Evolutionary conservation across 2,888 invertebrate genomes (phyloP).

Genomic region (Cinara cedri): DNA sequence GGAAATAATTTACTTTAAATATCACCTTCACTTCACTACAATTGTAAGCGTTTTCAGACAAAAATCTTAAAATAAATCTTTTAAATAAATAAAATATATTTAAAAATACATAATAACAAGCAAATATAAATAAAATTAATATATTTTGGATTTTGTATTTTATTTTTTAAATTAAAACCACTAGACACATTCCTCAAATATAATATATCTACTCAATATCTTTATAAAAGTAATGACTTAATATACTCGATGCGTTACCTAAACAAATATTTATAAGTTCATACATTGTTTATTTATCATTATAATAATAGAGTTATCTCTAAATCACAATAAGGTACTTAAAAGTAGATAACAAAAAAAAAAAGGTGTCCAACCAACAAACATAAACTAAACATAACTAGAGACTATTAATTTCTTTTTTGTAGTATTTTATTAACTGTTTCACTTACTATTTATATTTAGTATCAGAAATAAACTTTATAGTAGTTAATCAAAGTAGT

Average conservation of each 20-base stretch:
- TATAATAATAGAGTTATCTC: conserved; percentile 45
- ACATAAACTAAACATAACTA: background rate
- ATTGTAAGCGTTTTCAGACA: no score
- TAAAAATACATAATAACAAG: background rate
- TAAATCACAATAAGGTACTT: conserved; percentile 55
- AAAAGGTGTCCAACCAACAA: background rate
- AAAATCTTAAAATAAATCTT: background rate
- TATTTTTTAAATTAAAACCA: conserved; percentile 23
- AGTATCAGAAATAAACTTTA: background rate
- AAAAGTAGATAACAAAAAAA: conserved; percentile 52
- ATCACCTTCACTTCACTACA: background rate
- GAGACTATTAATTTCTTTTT: background rate
- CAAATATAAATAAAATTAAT: conserved; percentile 2
- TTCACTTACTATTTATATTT: background rate
- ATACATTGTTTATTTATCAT: conserved; percentile 16
- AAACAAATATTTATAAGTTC: background rate
- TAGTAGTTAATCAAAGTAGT: background rate
- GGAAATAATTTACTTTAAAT: no score
- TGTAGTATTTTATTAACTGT: background rate
- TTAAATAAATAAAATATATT: conserved; percentile 9
- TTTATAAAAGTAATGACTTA: conserved; percentile 11
- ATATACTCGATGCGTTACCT: conserved; percentile 16
- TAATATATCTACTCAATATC: conserved; percentile 22
- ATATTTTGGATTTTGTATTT: conserved; percentile 19
- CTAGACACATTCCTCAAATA: conserved; percentile 6